Evolutionary conservation across 2,113 vertebrate species (phyloP), one percentile per base, ranked within the genome.

Genomic region (Neodon shergylaensis): DNA sequence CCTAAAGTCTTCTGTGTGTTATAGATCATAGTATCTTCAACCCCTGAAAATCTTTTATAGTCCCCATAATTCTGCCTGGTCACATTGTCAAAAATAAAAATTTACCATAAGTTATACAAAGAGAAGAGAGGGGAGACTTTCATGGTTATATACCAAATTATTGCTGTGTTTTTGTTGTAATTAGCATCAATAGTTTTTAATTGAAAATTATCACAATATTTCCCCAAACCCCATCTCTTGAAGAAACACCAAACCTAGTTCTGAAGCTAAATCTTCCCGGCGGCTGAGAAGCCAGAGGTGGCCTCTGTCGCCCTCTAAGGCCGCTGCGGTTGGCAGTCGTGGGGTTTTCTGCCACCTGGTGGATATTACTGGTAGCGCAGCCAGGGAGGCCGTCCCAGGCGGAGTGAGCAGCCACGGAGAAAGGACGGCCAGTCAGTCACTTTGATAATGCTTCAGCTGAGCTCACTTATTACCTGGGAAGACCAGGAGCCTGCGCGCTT

Each of bases 291-390:
- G 36, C 58, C 58, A 12, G 4, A 0, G 36, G 63, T 7, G 24
- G 98, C 98, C 98, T 54, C 52, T 54, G 52, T 54, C 52, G 52
- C 52, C 52, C 52, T 54, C 52, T n/a, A 16, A 42, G n/a, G 52
- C 47, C 4, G 0, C 10, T 14, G 19, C 31, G 22, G 26, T 90
- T 90, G 85, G 87, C 81, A 7, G 0, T 88, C 87, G 74, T 90
- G 96, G 95, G 89, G 78, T 83, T 97, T 97, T 98, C 96, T 98
- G 98, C 98, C 98, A 98, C 93, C 98, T 98, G 72, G 98, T 98
- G 98, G 98, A 85, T 65, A 12, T 79, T 97, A 0, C 47, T 68
- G 70, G 16, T 28, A 90, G 52, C 31, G 90, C 70, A 19, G 26
- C 26, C 68, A 58, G 47, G 0, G 36, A 87, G 83, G 89, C 7